Percentiles rank a stretch among this genome's conserved stretches.
Evolutionary conservation across 2,888 invertebrate genomes (phyloP).

Genomic region (Saturnia pavonia): DNA sequence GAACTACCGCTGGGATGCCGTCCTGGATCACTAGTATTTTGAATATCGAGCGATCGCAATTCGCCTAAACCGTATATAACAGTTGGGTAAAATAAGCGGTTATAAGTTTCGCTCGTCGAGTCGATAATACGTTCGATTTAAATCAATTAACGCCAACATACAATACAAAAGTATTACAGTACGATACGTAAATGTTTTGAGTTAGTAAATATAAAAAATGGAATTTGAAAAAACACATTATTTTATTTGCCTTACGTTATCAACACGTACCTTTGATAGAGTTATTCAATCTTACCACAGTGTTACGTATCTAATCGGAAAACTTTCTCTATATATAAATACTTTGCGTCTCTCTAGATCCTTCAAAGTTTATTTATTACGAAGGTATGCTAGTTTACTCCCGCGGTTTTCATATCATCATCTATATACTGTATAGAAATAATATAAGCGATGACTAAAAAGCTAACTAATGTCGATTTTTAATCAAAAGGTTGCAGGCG

Average conservation of each 20-base stretch:
- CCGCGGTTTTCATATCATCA: slow-evolving; percentile 6
- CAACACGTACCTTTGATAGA: slow-evolving; percentile 24
- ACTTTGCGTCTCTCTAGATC: slow-evolving; percentile 24
- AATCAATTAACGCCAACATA: background rate
- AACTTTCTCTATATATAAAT: slow-evolving; percentile 30
- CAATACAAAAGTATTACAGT: background rate
- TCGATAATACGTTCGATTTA: background rate
- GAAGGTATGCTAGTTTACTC: slow-evolving; percentile 12
- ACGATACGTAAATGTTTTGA: too few relatives aligned
- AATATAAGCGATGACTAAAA: background rate
- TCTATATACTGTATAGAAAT: background rate
- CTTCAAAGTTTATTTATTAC: slow-evolving; percentile 16
- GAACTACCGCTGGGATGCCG: too few relatives aligned
- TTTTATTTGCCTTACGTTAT: background rate
- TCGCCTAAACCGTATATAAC: too few relatives aligned
- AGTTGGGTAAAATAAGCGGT: too few relatives aligned
- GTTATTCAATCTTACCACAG: slow-evolving; percentile 32
- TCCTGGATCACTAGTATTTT: too few relatives aligned
- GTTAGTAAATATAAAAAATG: background rate
- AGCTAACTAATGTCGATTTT: background rate
- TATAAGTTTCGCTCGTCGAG: too few relatives aligned
- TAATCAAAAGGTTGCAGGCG: background rate
- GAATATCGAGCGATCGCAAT: too few relatives aligned
- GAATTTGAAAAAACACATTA: background rate
- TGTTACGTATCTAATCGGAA: slow-evolving; percentile 36